A percentile compares a stretch with the other conserved stretches of the same genome.
Evolutionary conservation across 2,797 vertebrate species (phyloP).

Genomic region (Margarornis squamiger): DNA sequence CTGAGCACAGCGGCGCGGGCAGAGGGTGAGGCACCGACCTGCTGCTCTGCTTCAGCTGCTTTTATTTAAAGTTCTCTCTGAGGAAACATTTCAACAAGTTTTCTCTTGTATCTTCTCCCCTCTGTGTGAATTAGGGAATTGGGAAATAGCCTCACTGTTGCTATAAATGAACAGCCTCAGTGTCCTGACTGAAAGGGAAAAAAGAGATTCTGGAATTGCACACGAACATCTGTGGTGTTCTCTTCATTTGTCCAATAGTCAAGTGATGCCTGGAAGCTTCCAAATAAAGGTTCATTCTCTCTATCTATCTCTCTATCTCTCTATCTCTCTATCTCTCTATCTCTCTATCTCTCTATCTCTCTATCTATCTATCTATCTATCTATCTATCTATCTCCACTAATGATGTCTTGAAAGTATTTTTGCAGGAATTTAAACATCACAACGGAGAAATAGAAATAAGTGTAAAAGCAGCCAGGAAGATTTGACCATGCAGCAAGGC

Average conservation of each 20-base stretch:
- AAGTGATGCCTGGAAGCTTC: too few species aligned
- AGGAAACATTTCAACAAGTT: background rate
- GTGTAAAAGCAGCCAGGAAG: background rate
- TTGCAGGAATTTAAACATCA: too few species aligned
- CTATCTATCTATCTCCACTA: too few species aligned
- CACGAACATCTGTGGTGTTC: background rate
- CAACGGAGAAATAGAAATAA: background rate
- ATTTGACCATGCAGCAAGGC: background rate
- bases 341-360: too few species aligned
- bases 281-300: too few species aligned
- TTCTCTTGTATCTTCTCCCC: background rate
- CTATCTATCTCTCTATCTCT: too few species aligned
- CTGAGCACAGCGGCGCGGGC: fast-evolving
- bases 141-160: background rate
- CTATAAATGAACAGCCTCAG: background rate
- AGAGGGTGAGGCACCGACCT: background rate
- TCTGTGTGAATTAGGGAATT: background rate
- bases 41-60: background rate
- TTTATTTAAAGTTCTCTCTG: background rate
- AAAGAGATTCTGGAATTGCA: background rate
- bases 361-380: too few species aligned
- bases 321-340: too few species aligned
- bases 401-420: too few species aligned
- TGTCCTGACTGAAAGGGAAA: background rate
- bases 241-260: background rate